These are phyloP conservation scores for Rhinella marina DNA, from an alignment of 2,797 vertebrate genomes.

Conservation along the genomic window DNA sequence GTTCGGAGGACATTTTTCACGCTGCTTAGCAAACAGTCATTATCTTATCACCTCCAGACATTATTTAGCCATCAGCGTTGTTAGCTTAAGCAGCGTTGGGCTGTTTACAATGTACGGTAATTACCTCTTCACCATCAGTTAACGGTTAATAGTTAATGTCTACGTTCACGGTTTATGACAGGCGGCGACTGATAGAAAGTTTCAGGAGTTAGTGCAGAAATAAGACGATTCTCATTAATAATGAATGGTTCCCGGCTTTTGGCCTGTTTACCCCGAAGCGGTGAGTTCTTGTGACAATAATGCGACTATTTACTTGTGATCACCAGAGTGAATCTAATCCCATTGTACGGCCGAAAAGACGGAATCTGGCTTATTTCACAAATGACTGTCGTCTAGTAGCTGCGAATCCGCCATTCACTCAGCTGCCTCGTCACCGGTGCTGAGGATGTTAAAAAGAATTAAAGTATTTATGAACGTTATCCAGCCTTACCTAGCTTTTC, in stretches of 20 bases:
- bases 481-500: neutral
- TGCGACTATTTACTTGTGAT: slow-evolving; percentile 26
- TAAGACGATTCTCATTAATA: slow-evolving; percentile 25
- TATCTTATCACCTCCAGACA: slow-evolving; percentile 52
- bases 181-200: slow-evolving; percentile 36
- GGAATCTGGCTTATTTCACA: slow-evolving; percentile 10
- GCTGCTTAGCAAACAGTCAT: slow-evolving; percentile 34
- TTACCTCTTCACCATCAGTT: slow-evolving; percentile 33
- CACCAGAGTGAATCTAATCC: slow-evolving; percentile 32
- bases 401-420: neutral
- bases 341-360: neutral
- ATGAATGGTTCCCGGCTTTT: slow-evolving; percentile 22
- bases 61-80: slow-evolving; percentile 44
- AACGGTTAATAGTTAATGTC: slow-evolving; percentile 40
- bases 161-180: slow-evolving; percentile 41
- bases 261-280: slow-evolving; percentile 14
- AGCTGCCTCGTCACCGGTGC: neutral
- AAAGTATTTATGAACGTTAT: slow-evolving; percentile 10
- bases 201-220: slow-evolving; percentile 19
- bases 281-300: slow-evolving; percentile 36
- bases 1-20: slow-evolving; percentile 30
- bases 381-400: neutral
- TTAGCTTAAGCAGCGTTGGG: slow-evolving; percentile 31
- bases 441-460: slow-evolving; percentile 2
- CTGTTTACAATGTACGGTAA: slow-evolving; percentile 37